phyloP scores from a whole-genome alignment of 1,140 invertebrate genomes.

The Leptestheria dahalacensis region DNA sequence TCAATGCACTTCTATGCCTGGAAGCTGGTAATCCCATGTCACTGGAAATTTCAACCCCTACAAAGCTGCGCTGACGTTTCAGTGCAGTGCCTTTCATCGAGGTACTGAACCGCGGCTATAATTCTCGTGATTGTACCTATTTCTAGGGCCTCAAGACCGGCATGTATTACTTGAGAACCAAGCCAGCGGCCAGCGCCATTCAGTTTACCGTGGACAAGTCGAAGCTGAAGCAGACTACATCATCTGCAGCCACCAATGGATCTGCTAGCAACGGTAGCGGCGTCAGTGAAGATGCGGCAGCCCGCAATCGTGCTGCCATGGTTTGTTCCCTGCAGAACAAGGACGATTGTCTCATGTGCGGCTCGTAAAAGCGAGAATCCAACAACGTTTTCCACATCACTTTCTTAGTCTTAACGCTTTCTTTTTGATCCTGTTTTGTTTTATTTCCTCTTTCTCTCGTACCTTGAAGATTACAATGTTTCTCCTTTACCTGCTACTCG shows the following conservation, averaged over 20 bases:
- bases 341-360: conserved; percentile 74
- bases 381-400: too few relatives aligned
- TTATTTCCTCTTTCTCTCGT: background rate
- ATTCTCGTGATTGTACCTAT: too few relatives aligned
- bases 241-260: conserved; percentile 18
- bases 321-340: conserved; percentile 78
- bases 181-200: conserved; percentile 88
- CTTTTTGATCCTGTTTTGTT: too few relatives aligned
- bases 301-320: conserved; percentile 55
- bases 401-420: too few relatives aligned
- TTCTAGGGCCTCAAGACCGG: conserved; percentile 96
- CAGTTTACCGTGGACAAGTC: conserved; percentile 95
- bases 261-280: conserved; percentile 21
- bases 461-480: background rate
- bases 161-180: conserved; percentile 97
- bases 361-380: conserved; percentile 33
- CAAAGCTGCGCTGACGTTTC: too few relatives aligned
- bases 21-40: conserved; percentile 72
- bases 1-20: conserved; percentile 98
- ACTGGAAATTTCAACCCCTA: too few relatives aligned
- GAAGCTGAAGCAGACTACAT: conserved; percentile 38
- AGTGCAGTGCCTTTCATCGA: too few relatives aligned
- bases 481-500: background rate
- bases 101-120: too few relatives aligned
- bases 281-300: conserved; percentile 26